Evolutionary conservation across 1,140 invertebrate genomes (phyloP), one percentile per base, ranked within the genome.

Genomic region (Nymphalis io): DNA sequence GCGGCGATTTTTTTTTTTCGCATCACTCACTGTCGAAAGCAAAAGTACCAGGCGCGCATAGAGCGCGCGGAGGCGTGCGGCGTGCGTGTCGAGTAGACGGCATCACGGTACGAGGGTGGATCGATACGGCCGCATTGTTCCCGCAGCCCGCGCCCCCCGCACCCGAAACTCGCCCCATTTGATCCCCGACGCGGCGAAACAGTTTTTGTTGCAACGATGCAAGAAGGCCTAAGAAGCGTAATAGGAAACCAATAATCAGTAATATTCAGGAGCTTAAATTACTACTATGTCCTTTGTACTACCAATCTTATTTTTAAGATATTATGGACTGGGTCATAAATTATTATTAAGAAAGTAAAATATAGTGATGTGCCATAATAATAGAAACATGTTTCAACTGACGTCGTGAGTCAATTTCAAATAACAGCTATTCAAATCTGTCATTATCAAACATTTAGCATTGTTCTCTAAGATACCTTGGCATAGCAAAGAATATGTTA

Each of bases 91-190:
- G 79, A 76, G 78, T 74, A 84, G 84, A 83, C 82, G 80, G 48
- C 57, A 59, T 39, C 57, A 40, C 51, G 57, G 73, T 75, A 75
- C 83, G 83, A 78, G 79, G 82, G 84, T 80, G 84, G 84, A 90
- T 90, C 88, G 85, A 90, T 90, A 90, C 81, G 85, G 87, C 85
- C 87, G 85, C 85, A 88, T 89, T 89, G 85, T 89, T 88, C 78
- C 79, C 79, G 69, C 73, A 70, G 72, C 75, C 77, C 77, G 74
- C 70, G 63, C 70, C 59, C 68, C 48, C 74, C 59, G 70, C 79
- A 61, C 76, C 68, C 73, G 33, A 68, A 85, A 81, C 85, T 83
- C 84, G 83, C 84, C 85, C 84, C 78, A 82, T 83, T 83, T 84
- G 81, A 84, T 83, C 82, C 79, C 73, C 78, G 76, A 78, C 79